Evolutionary conservation across 2,113 vertebrate genomes (phyloP).

Genomic region (Aptenodytes patagonicus): DNA sequence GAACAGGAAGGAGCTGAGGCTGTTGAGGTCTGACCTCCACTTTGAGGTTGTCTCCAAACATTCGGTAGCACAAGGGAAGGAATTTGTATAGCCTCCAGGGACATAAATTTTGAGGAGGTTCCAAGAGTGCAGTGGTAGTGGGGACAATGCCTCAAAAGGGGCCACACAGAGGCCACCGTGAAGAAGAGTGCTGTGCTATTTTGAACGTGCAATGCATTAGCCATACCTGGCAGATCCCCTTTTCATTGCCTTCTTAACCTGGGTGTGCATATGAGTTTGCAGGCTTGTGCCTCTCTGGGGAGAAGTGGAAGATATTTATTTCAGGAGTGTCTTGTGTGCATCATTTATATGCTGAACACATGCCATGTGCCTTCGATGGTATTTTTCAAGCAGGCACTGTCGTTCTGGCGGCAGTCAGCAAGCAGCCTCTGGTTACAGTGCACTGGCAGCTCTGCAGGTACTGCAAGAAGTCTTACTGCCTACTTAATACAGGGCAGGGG

Average conservation of each 20-base stretch:
- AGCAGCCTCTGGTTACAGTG: conserved; percentile 40
- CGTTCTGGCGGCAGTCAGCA: background rate
- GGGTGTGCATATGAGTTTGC: background rate
- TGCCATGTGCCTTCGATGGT: background rate
- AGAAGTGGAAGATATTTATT: conserved; percentile 41
- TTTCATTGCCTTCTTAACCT: background rate
- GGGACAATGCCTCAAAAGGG: background rate
- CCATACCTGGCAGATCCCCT: background rate
- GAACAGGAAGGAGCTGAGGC: background rate
- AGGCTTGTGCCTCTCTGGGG: background rate
- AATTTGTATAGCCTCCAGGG: background rate
- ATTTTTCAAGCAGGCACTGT: conserved; percentile 52
- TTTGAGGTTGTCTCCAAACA: conserved; percentile 12
- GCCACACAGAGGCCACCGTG: background rate
- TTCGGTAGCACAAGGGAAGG: background rate
- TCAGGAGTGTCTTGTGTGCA: conserved; percentile 9
- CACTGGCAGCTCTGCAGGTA: conserved; percentile 42
- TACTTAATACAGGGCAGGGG: background rate
- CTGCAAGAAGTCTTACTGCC: conserved; percentile 26
- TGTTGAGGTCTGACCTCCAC: background rate
- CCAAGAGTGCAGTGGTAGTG: background rate
- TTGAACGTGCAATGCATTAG: background rate
- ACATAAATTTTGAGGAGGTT: conserved; percentile 20
- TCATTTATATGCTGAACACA: conserved; percentile 55
- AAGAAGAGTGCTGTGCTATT: background rate